Evolutionary conservation across 2,113 vertebrate species (phyloP), one percentile per base, ranked within the genome.

Genomic region (Rhinoptilus africanus): DNA sequence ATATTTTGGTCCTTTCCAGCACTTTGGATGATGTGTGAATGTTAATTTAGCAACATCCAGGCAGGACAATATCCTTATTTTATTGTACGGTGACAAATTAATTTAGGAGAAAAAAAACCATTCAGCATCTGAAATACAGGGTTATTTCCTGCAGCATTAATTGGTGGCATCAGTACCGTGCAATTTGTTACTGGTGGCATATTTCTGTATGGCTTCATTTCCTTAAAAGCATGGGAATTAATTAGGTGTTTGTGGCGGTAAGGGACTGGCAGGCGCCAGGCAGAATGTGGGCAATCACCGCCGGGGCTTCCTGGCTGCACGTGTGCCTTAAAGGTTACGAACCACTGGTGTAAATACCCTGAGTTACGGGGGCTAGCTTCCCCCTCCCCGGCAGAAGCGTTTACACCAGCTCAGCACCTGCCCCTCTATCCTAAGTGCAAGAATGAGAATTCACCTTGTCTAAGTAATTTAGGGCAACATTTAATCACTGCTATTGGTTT

Each of bases 181-280:
- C 87, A 32, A 93, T 96, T 95, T 97, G 94, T 90, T 96, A 95
- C 75, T 23, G 4, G 79, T 92, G 93, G 79, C 89, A 41, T 48
- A 71, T 92, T 86, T 45, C 94, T 83, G 76, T 76, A 41, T 22
- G 81, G 94, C 93, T 96, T 97, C 82, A 94, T 97, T 96, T 93
- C 80, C 94, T 91, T 96, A 95, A 97, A 95, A 97, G 95, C 95
- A 11, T 4, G 30, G 74, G 92, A 92, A 88, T 97, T 95, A 95
- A 96, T 94, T 50, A 87, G 79, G 73, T 62, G 79, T 84, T 92
- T 69, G 71, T 5, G 0, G 59, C 9, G 8, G 84, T 43, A 27
- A 75, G 73, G 87, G 85, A 41, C 79, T 64, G 86, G 62, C 74
- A 73, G 88, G 92, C 80, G 68, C 81, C 10, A 15, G 32, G 76